A percentile compares a stretch with the other conserved stretches of the same genome.
Evolutionary conservation across 2,797 vertebrate genomes (phyloP).

Genomic region (Spinibarbus caldwelli): DNA sequence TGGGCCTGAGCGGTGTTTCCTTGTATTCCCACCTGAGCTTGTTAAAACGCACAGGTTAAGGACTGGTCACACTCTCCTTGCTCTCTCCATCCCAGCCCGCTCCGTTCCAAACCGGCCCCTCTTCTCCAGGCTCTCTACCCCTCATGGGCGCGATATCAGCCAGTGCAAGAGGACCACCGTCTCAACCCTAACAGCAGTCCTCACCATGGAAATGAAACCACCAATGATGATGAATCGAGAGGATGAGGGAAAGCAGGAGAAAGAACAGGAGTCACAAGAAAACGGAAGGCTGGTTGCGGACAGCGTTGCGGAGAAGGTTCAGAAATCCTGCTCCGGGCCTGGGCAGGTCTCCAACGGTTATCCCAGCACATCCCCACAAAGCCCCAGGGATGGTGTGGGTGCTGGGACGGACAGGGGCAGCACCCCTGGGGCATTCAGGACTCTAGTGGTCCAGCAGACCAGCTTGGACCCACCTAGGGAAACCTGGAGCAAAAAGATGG

Average conservation of each 20-base stretch:
- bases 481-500: constrained; percentile 98
- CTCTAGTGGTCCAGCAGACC: constrained; percentile 85
- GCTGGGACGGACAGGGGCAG: constrained; percentile 65
- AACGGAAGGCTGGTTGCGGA: constrained; percentile 79
- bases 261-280: constrained; percentile 73
- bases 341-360: constrained; percentile 90
- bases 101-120: constrained; percentile 27
- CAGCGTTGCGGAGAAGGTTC: constrained; percentile 69
- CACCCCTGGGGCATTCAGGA: constrained; percentile 75
- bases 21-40: constrained; percentile 43
- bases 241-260: constrained; percentile 71
- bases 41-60: constrained; percentile 51
- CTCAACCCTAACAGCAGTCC: constrained; percentile 61
- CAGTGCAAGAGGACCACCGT: constrained; percentile 67
- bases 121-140: constrained; percentile 62
- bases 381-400: constrained; percentile 73
- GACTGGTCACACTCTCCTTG: constrained; percentile 40
- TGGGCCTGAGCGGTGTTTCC: constrained; percentile 41
- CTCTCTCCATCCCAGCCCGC: constrained; percentile 26
- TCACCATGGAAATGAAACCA: constrained; percentile 86
- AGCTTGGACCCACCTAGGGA: constrained; percentile 85
- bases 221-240: constrained; percentile 76
- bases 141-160: constrained; percentile 81
- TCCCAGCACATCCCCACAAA: constrained; percentile 84
- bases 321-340: constrained; percentile 69